Conservation (phyloP, 2,797 vertebrate species). For the Micropoecilia bifurca region DNA sequence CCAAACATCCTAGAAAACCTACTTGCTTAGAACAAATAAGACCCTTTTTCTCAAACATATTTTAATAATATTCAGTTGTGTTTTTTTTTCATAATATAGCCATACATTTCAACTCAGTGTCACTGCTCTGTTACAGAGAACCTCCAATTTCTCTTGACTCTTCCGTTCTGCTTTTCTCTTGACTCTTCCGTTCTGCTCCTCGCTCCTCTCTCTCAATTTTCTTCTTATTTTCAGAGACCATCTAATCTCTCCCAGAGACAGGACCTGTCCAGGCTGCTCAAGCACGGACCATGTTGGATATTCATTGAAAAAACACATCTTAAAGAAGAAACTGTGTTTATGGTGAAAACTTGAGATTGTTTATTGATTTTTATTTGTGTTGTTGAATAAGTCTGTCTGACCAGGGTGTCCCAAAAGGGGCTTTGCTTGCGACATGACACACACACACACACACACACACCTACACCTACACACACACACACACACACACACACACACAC, state of each 20-base stretch:
- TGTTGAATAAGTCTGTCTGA: constrained; percentile 95
- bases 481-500: constrained; percentile 42
- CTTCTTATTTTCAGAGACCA: constrained; percentile 57
- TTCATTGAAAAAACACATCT: constrained; percentile 95
- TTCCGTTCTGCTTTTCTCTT: constrained; percentile 51
- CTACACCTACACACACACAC: constrained; percentile 64
- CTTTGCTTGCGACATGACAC: constrained; percentile 57
- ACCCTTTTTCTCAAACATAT: not conserved
- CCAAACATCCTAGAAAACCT: not conserved
- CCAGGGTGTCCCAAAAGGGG: constrained; percentile 84
- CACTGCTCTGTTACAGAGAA: constrained; percentile 27
- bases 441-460: no score
- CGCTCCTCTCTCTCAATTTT: constrained; percentile 59
- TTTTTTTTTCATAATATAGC: constrained; percentile 15
- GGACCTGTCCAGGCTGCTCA: constrained; percentile 86
- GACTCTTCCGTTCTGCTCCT: constrained; percentile 37
- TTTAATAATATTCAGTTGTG: not conserved
- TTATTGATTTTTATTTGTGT: constrained; percentile 99
- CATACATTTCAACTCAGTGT: constrained; percentile 35
- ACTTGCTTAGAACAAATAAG: constrained; percentile 17
- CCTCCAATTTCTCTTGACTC: constrained; percentile 59
- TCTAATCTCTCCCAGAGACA: constrained; percentile 78
- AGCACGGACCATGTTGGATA: constrained; percentile 95
- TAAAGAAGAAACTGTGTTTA: constrained; percentile 84
- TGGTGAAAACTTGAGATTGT: constrained; percentile 99